A percentile compares a stretch with the other conserved stretches of the same genome.
These are phyloP conservation scores for Hedychridium roseum DNA, from an alignment of 2,888 invertebrate species.

Conservation along the genomic window DNA sequence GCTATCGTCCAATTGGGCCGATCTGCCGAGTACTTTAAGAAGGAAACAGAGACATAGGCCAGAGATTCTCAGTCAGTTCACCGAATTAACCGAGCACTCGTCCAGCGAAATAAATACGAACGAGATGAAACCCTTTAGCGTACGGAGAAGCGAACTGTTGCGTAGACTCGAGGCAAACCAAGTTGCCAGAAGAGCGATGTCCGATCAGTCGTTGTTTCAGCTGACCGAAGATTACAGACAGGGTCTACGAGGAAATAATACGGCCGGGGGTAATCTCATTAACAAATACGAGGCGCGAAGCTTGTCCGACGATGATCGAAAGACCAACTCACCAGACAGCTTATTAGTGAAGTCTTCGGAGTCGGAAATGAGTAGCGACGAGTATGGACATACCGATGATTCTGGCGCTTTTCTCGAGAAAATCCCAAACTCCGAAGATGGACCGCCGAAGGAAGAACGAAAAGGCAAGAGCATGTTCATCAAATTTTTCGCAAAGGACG, in stretches of 20 bases:
- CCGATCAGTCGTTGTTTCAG: constrained; percentile 25
- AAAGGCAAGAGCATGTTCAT: constrained; percentile 49
- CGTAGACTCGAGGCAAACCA: constrained; percentile 47
- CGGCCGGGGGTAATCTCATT: constrained; percentile 22
- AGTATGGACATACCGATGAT: constrained; percentile 67
- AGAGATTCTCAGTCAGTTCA: constrained; percentile 59
- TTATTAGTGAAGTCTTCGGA: constrained; percentile 61
- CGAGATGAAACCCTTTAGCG: constrained; percentile 35
- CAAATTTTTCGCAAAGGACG: constrained; percentile 55
- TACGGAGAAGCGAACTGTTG: constrained; percentile 55
- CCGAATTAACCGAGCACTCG: constrained; percentile 56
- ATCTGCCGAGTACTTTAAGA: constrained; percentile 60
- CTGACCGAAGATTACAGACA: constrained; percentile 52
- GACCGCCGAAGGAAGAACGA: constrained; percentile 32
- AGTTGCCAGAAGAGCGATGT: constrained; percentile 32
- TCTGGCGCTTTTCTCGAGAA: constrained; percentile 64
- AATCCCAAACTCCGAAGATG: constrained; percentile 58
- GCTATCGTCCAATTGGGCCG: constrained; percentile 59
- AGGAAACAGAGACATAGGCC: constrained; percentile 57
- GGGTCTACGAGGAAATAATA: constrained; percentile 50
- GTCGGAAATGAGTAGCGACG: constrained; percentile 60
- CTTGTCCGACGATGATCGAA: constrained; percentile 59
- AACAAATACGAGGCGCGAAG: constrained; percentile 35
- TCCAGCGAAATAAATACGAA: constrained; percentile 52
- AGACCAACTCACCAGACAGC: constrained; percentile 62